phyloP scores from a whole-genome alignment of 2,888 invertebrate species.

The Vanessa cardui region DNA sequence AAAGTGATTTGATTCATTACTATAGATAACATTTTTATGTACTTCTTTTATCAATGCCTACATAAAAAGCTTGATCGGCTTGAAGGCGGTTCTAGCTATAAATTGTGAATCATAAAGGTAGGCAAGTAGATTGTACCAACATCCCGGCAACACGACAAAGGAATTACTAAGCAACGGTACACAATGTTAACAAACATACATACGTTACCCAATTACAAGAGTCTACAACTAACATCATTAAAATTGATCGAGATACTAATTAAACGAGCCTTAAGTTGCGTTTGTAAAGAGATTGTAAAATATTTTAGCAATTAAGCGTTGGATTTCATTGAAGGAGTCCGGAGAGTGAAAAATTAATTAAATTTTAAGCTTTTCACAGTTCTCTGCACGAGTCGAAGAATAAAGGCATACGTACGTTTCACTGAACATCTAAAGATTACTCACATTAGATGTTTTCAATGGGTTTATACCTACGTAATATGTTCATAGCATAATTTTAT shows the following conservation, averaged over 20 bases:
- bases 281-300: constrained; percentile 66
- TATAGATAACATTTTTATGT: neutral
- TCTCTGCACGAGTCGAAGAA: constrained; percentile 61
- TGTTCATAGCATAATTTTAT: constrained; percentile 10
- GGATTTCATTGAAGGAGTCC: constrained; percentile 69
- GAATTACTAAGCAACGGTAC: constrained; percentile 35
- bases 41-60: neutral
- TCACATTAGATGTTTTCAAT: constrained; percentile 71
- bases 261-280: constrained; percentile 54
- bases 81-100: constrained; percentile 32
- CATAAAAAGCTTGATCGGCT: constrained; percentile 16
- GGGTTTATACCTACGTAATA: constrained; percentile 44
- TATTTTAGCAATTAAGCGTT: constrained; percentile 72
- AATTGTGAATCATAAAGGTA: constrained; percentile 36
- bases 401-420: constrained; percentile 75
- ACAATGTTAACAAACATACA: constrained; percentile 40
- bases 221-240: constrained; percentile 48
- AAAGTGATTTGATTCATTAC: too few relatives aligned
- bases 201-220: constrained; percentile 40
- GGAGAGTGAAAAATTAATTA: constrained; percentile 80
- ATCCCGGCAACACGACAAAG: constrained; percentile 36
- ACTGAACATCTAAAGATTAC: constrained; percentile 77
- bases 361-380: constrained; percentile 71
- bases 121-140: constrained; percentile 31
- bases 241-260: constrained; percentile 61